These are phyloP conservation scores for Struthio camelus DNA, from an alignment of 2,113 vertebrate species.

Conservation along the genomic window DNA sequence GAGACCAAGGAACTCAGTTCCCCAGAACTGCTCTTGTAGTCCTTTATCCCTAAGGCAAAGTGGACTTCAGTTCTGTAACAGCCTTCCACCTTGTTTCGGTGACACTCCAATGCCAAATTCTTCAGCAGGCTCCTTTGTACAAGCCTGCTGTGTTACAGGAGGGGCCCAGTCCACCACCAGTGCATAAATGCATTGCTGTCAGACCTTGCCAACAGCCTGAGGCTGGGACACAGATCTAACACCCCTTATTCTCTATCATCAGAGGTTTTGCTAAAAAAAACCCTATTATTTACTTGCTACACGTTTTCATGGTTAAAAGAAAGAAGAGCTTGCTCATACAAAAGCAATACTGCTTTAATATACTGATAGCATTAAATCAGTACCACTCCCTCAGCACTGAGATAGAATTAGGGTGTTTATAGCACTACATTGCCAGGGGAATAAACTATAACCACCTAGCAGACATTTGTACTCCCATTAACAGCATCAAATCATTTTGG, in stretches of 20 bases:
- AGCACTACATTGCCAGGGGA: neutral
- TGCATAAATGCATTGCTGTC: neutral
- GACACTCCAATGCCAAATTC: neutral
- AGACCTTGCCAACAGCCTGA: neutral
- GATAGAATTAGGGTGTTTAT: neutral
- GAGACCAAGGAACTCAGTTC: neutral
- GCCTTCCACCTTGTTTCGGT: neutral
- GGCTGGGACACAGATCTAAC: neutral
- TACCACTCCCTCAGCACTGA: neutral
- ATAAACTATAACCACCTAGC: neutral
- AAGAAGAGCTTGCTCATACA: neutral
- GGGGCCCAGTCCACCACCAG: neutral
- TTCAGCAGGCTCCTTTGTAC: neutral
- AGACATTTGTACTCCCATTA: neutral
- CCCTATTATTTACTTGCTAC: neutral
- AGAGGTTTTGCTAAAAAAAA: neutral
- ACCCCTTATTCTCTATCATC: neutral
- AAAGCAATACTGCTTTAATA: neutral
- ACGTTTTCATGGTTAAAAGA: neutral
- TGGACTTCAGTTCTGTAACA: fast-evolving
- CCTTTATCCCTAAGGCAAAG: neutral
- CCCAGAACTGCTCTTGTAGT: neutral
- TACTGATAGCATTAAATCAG: neutral
- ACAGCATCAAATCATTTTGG: neutral
- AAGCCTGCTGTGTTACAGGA: neutral